Base-by-base conservation (phyloP, 2,888 invertebrate species). In the Patella ulyssiponensis region DNA sequence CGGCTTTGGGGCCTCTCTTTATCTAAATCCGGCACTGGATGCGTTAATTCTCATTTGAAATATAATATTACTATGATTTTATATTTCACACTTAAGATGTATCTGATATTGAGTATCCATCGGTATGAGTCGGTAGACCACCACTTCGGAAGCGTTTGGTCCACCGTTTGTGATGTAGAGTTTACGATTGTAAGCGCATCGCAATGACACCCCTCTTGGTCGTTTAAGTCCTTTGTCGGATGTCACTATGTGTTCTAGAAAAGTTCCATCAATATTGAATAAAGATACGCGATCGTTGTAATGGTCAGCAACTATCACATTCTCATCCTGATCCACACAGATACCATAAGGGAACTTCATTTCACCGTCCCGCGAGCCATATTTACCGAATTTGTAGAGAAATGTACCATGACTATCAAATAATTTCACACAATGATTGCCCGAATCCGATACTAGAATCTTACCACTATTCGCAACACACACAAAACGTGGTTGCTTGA, bases 321-420 rank as follows among this genome's bases (percentile, higher is more conserved):
- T 92, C 77, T 92, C 92, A 69, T 91, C 89, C 15, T 86, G 86
- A 80, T 93, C 93, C 17, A 92, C 90, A 54, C 92, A 92, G 23
- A 93, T 87, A 11, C 93, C 93, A 54, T 93, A 92, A 0, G 93
- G 93, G 71, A 92, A 92, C 82, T 92, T 92, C 79, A 93, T 91
- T 79, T 92, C 91, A 3, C 93, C 93, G 78, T 91, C 90, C 1
- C 89, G 90, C 76, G 89, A 89, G 17, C 93, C 93, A 75, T 90
- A 91, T 9, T 90, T 86, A 4, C 93, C 93, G 81, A 93, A 92
- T 77, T 90, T 89, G 75, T 88, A 90, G 71, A 91, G 78, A 81
- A 91, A 92, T 69, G 89, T 87, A 7, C 93, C 92, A 69, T 91
- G 90, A 0, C 79, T 69, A 77, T 92, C 92, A 83, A 93, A 93